Conservation (phyloP, 2,797 vertebrate genomes). For the Propithecus perrieri region DNA sequence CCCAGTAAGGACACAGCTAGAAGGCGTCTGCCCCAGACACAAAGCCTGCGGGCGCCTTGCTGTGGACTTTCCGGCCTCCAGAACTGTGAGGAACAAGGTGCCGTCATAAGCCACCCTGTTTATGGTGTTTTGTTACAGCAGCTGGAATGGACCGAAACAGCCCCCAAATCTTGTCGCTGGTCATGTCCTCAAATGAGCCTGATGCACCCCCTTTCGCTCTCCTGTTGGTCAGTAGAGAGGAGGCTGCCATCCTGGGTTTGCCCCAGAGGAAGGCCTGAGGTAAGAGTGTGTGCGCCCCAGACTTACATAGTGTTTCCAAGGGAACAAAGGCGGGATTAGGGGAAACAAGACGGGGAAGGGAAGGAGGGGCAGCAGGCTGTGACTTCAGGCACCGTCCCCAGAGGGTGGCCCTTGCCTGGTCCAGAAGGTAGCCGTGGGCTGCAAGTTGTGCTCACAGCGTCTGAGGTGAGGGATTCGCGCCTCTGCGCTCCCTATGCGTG, state of each 20-base stretch:
- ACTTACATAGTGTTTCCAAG: not conserved
- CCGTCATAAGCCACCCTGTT: no score
- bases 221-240: not conserved
- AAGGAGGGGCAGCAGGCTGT: not conserved
- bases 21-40: not conserved
- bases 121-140: not conserved
- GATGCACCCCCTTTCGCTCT: accelerated
- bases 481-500: not conserved
- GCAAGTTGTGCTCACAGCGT: no score
- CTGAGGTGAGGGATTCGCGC: accelerated
- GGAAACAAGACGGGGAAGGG: accelerated
- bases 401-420: not conserved
- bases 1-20: accelerated
- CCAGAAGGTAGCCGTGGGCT: no score
- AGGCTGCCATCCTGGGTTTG: not conserved
- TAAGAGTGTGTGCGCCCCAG: no score
- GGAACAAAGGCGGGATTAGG: not conserved
- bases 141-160: not conserved
- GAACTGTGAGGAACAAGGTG: not conserved
- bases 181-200: accelerated
- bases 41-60: not conserved
- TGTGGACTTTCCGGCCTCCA: not conserved
- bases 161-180: accelerated
- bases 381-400: not conserved
- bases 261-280: not conserved